Evolutionary conservation across 2,888 invertebrate species (phyloP).

Genomic region (Oasisia sp.): DNA sequence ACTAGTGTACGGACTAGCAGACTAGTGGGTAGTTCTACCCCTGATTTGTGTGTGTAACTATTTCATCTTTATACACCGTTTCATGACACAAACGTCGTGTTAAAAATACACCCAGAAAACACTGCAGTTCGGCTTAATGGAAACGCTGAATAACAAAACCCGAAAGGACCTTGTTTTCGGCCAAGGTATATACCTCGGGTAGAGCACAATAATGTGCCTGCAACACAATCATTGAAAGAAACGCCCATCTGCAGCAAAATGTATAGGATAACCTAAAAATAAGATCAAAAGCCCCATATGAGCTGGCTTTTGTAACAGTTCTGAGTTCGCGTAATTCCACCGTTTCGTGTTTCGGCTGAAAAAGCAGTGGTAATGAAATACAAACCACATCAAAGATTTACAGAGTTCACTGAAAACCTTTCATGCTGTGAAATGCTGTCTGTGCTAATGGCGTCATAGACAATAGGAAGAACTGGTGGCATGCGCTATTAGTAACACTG

Average conservation of each 20-base stretch:
- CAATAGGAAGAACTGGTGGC: background rate
- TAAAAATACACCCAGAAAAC: background rate
- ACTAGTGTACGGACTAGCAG: no score
- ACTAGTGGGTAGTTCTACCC: no score
- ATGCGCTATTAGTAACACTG: background rate
- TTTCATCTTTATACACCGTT: background rate
- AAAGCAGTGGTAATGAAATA: background rate
- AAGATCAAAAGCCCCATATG: background rate
- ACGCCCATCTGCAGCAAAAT: background rate
- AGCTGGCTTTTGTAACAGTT: background rate
- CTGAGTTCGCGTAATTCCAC: background rate
- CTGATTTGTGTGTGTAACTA: background rate
- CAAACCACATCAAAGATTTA: background rate
- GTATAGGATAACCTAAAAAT: background rate
- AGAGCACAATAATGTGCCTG: background rate
- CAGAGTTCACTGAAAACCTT: background rate
- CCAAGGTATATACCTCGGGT: background rate
- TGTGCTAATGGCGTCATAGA: background rate
- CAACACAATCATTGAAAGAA: background rate
- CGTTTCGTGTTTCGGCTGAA: background rate
- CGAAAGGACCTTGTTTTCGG: background rate
- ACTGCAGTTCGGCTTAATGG: background rate
- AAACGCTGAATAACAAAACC: background rate
- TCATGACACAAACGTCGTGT: background rate
- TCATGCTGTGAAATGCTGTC: background rate